Evolutionary conservation across 2,113 vertebrate species (phyloP).

Genomic region (Acanthochromis polyacanthus): DNA sequence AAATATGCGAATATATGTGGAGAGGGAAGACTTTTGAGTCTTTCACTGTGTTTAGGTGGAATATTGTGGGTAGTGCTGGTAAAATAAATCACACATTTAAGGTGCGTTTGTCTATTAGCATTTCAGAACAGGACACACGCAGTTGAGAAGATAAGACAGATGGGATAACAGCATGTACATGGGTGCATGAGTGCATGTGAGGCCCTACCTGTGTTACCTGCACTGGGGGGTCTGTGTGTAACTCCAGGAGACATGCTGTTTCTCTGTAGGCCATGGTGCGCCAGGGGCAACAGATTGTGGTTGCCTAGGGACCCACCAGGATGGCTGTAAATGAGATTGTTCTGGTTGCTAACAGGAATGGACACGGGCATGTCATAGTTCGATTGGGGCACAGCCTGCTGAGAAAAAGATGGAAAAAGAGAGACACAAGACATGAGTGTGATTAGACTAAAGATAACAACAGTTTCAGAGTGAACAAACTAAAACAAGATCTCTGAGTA

Average conservation of each 20-base stretch:
- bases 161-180: constrained; percentile 49
- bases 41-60: constrained; percentile 49
- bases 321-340: constrained; percentile 96
- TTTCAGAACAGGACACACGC: constrained; percentile 32
- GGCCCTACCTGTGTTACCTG: constrained; percentile 91
- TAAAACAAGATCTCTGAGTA: constrained; percentile 30
- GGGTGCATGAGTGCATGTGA: constrained; percentile 44
- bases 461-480: not conserved
- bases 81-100: constrained; percentile 35
- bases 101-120: constrained; percentile 46
- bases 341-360: constrained; percentile 98
- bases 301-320: constrained; percentile 95
- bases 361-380: constrained; percentile 99
- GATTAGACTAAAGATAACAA: constrained; percentile 39
- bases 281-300: constrained; percentile 96
- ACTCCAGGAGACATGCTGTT: constrained; percentile 99
- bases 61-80: constrained; percentile 39
- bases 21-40: constrained; percentile 17
- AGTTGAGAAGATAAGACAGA: constrained; percentile 29
- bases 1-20: constrained; percentile 31
- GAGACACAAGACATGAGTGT: constrained; percentile 21
- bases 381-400: constrained; percentile 95
- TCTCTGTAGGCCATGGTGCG: constrained; percentile 97
- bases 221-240: constrained; percentile 98
- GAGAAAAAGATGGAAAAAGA: constrained; percentile 37